Conservation (phyloP, 2,888 invertebrate species). For the Diarsia brunnea region DNA sequence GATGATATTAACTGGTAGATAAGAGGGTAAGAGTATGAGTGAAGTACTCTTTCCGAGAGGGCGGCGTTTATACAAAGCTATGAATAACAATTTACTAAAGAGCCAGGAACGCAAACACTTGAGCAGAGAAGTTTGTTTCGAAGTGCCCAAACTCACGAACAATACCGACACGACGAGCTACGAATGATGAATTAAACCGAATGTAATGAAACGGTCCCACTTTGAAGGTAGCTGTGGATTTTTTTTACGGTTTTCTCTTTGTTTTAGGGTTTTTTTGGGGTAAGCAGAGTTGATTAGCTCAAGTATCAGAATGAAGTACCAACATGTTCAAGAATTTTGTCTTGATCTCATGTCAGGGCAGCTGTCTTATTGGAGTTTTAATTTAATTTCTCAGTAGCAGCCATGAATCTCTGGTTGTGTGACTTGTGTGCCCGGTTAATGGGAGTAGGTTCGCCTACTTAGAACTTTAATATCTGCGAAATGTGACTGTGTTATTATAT, state of each 20-base stretch:
- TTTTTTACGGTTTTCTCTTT: constrained; percentile 30
- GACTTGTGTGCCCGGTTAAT: neutral
- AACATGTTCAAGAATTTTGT: neutral
- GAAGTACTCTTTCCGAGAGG: constrained; percentile 86
- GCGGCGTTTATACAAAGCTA: constrained; percentile 88
- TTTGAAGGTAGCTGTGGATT: constrained; percentile 44
- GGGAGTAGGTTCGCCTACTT: neutral
- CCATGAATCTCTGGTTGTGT: neutral
- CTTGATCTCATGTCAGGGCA: neutral
- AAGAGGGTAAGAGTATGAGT: constrained; percentile 81
- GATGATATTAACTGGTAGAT: constrained; percentile 85
- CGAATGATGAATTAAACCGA: constrained; percentile 75
- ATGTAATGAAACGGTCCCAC: constrained; percentile 68
- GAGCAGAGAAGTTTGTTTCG: constrained; percentile 88
- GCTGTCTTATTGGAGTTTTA: neutral
- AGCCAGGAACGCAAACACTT: constrained; percentile 89
- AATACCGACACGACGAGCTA: constrained; percentile 84
- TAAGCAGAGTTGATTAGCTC: neutral
- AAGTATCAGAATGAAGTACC: neutral
- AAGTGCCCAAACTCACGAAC: constrained; percentile 88
- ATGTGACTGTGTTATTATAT: no score
- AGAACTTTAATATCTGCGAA: no score
- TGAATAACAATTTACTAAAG: constrained; percentile 90
- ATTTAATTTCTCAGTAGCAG: neutral
- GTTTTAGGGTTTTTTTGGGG: constrained; percentile 11